Evolutionary conservation across 2,113 vertebrate species (phyloP).

Genomic region (Labrus mixtus): DNA sequence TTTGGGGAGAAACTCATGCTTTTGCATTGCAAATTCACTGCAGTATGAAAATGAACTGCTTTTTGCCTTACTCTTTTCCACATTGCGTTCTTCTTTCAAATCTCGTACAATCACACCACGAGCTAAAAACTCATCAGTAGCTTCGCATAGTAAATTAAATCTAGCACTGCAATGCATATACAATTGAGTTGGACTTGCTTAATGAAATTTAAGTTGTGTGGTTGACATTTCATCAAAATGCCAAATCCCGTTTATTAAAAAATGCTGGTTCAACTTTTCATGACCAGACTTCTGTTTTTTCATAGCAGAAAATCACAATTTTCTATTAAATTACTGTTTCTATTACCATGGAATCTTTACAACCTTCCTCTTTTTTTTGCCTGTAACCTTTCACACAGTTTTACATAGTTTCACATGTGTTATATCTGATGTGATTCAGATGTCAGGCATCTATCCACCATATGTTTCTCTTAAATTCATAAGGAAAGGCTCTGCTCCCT

Average conservation of each 20-base stretch:
- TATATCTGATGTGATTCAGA: constrained; percentile 45
- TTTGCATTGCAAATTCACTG: background rate
- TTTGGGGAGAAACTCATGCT: background rate
- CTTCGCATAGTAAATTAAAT: background rate
- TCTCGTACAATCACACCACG: background rate
- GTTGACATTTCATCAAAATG: background rate
- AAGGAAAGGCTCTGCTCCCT: background rate
- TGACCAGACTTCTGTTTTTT: background rate
- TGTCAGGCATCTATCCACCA: constrained; percentile 25
- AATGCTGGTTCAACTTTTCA: too few species aligned
- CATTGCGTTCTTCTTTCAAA: background rate
- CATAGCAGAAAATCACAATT: too few species aligned
- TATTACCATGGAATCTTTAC: background rate
- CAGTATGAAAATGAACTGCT: too few species aligned
- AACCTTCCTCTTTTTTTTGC: background rate
- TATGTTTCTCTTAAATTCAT: constrained; percentile 35
- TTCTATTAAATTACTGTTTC: background rate
- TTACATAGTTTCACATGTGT: constrained; percentile 7
- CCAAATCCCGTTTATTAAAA: background rate
- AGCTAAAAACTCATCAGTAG: background rate
- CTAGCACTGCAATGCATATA: background rate
- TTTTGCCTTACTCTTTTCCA: background rate
- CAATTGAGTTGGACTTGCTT: too few species aligned
- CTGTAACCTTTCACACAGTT: constrained; percentile 15
- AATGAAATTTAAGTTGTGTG: background rate